Evolutionary conservation across 2,797 vertebrate species (phyloP).

Genomic region (Sphenodon punctatus): DNA sequence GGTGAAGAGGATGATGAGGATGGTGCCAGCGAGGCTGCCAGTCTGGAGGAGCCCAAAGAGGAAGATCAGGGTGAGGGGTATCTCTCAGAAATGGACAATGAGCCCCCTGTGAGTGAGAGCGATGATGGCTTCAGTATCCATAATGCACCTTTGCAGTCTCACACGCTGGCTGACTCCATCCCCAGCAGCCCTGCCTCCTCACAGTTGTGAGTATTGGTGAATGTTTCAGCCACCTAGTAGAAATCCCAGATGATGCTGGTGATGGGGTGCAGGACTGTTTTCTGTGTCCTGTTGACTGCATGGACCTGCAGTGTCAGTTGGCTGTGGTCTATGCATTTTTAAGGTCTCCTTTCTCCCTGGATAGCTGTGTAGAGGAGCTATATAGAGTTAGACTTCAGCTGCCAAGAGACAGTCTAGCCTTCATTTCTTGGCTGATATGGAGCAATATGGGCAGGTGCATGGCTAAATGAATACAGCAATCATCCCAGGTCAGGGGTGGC

Average conservation of each 20-base stretch:
- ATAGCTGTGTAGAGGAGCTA: not conserved
- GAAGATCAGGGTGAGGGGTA: conserved; percentile 88
- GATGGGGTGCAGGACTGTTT: not conserved
- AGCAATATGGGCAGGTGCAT: not conserved
- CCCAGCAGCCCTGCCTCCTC: conserved; percentile 98
- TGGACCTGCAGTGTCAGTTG: not conserved
- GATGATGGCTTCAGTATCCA: conserved; percentile 96
- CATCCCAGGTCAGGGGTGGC: not conserved
- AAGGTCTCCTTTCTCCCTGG: conserved; percentile 10
- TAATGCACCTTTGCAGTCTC: conserved; percentile 91
- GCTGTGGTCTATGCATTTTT: not conserved
- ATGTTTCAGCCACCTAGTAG: not conserved
- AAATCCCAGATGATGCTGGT: not conserved
- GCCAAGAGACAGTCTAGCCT: not conserved
- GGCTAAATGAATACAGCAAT: not conserved
- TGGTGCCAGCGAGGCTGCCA: conserved; percentile 87
- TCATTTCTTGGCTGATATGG: not conserved
- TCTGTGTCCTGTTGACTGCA: not conserved
- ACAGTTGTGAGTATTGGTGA: conserved; percentile 89
- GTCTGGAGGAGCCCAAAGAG: conserved; percentile 87
- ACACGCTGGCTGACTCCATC: conserved; percentile 90
- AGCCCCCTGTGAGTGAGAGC: conserved; percentile 92
- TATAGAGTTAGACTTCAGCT: not conserved
- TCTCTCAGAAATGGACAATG: conserved; percentile 90
- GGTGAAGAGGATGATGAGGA: conserved; percentile 90